Evolutionary conservation across 2,797 vertebrate genomes (phyloP).

Genomic region (Epinephelus coioides): DNA sequence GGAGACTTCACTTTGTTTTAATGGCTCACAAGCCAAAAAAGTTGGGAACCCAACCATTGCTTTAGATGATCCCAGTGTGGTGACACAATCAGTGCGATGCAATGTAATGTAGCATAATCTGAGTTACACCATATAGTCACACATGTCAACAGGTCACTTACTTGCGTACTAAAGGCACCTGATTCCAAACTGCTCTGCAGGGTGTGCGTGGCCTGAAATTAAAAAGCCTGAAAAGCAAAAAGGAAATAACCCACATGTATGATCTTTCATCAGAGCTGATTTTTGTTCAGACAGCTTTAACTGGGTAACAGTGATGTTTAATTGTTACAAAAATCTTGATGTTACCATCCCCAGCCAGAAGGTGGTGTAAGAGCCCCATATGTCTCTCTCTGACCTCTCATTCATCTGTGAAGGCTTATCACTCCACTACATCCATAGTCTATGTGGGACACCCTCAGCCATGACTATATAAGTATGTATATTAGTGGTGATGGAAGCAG

Average conservation of each 20-base stretch:
- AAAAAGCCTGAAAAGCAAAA: background rate
- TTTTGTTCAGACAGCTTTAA: background rate
- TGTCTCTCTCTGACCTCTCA: constrained; percentile 25
- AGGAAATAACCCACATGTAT: too few species aligned
- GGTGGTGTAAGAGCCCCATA: constrained; percentile 80
- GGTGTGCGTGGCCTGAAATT: background rate
- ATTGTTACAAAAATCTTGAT: background rate
- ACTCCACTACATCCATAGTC: constrained; percentile 30
- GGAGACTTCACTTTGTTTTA: background rate
- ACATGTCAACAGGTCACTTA: background rate
- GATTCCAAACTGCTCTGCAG: background rate
- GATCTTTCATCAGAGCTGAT: background rate
- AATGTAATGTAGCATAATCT: background rate
- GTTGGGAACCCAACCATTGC: background rate
- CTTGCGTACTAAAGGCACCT: background rate
- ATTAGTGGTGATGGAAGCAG: constrained; percentile 68
- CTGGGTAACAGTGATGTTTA: background rate
- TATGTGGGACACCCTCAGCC: constrained; percentile 38
- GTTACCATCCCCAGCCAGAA: constrained; percentile 68
- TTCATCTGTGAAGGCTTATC: constrained; percentile 46
- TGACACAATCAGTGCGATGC: background rate
- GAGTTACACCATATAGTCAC: background rate
- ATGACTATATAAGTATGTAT: constrained; percentile 58
- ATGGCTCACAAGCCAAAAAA: background rate
- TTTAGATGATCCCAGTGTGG: background rate